Percentiles rank a stretch among this genome's conserved stretches.
phyloP scores from a whole-genome alignment of 2,113 vertebrate genomes.

The Aix galericulata region DNA sequence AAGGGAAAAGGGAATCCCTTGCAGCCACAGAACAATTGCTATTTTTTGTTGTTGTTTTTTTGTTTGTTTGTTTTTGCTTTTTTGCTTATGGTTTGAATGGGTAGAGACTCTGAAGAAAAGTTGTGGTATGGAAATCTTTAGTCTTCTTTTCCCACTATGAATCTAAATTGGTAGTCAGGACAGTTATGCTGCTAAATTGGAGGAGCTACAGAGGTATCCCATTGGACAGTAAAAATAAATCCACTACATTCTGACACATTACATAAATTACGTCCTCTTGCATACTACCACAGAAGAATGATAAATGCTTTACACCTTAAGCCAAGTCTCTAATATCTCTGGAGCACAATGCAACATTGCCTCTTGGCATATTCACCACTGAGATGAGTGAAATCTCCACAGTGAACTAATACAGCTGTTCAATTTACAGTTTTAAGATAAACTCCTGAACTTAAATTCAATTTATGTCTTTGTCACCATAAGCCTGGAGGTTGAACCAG shows the following conservation, averaged over 20 bases:
- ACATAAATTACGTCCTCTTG: background rate
- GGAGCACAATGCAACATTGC: rapidly evolving
- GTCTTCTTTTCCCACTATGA: background rate
- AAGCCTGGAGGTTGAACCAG: background rate
- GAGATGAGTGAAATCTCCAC: background rate
- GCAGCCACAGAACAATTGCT: background rate
- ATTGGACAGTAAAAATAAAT: slow-evolving; percentile 19
- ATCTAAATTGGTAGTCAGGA: background rate
- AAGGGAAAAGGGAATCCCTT: background rate
- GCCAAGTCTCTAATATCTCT: background rate
- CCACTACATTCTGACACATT: background rate
- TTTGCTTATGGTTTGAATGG: background rate
- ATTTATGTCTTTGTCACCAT: background rate
- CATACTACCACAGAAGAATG: background rate
- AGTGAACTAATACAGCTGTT: background rate
- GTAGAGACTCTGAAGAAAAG: background rate
- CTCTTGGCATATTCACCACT: background rate
- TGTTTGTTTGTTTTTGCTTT: background rate
- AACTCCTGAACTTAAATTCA: background rate
- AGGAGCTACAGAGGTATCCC: background rate
- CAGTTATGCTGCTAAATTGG: background rate
- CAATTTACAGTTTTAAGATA: background rate
- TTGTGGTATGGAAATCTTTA: background rate
- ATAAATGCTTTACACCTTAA: background rate
- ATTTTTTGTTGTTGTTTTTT: background rate